These are phyloP conservation scores for Camponotus pennsylvanicus DNA, from an alignment of 1,140 invertebrate genomes.

Conservation along the genomic window DNA sequence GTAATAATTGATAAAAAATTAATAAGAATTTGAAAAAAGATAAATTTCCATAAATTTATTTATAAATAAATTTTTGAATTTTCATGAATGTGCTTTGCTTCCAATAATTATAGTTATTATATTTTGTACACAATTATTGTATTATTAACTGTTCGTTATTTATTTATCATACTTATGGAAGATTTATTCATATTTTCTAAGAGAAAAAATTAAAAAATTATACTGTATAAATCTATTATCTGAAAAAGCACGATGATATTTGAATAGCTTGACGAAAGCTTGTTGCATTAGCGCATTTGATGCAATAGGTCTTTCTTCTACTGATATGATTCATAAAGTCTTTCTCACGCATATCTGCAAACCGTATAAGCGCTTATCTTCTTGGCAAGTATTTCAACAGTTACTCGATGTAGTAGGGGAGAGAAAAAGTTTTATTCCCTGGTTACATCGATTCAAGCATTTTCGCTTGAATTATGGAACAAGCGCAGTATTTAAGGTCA, in stretches of 20 bases:
- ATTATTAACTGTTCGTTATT: background rate
- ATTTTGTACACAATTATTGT: constrained; percentile 10
- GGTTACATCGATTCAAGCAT: constrained; percentile 29
- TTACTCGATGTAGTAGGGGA: constrained; percentile 25
- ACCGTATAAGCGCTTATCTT: constrained; percentile 31
- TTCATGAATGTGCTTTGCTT: background rate
- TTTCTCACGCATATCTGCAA: constrained; percentile 30
- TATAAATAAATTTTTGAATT: too few species aligned
- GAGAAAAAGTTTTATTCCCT: constrained; percentile 33
- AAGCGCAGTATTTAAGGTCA: background rate
- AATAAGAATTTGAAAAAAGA: background rate
- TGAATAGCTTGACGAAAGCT: constrained; percentile 9
- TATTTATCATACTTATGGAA: background rate
- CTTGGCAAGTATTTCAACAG: constrained; percentile 20
- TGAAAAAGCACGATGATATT: background rate
- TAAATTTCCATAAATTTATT: too few species aligned
- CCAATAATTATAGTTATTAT: background rate
- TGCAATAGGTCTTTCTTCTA: constrained; percentile 35
- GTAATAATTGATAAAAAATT: background rate
- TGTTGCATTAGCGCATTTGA: constrained; percentile 42
- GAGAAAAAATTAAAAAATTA: background rate
- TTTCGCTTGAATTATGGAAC: constrained; percentile 17
- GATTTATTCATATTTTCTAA: background rate
- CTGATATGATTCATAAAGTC: constrained; percentile 42
- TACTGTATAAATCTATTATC: background rate